phyloP scores from a whole-genome alignment of 92 coral and sea anemone genomes.

The Palythoa grandis region DNA sequence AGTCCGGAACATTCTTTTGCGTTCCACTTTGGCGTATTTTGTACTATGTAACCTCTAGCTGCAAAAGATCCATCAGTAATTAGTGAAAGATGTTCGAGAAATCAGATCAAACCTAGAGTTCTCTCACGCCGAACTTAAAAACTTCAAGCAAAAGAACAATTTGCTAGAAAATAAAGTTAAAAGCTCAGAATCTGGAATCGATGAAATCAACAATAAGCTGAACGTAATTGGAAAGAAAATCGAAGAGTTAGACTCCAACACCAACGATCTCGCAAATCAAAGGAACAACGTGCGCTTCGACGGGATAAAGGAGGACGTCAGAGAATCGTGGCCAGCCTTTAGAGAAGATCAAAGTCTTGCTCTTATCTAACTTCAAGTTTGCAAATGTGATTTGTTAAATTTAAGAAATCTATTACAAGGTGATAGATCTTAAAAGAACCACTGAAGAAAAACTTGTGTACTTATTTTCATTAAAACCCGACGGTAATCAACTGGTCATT shows the following conservation, averaged over 20 bases:
- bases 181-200: slow-evolving; percentile 1
- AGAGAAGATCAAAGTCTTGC: not conserved
- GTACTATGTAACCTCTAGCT: too few relatives aligned
- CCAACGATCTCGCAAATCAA: not conserved
- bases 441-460: too few relatives aligned
- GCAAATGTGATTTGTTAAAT: not conserved
- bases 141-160: not conserved
- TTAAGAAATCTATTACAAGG: too few relatives aligned
- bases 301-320: not conserved
- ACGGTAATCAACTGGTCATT: too few relatives aligned
- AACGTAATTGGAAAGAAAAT: not conserved
- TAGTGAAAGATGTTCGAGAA: not conserved
- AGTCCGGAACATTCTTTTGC: too few relatives aligned
- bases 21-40: too few relatives aligned
- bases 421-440: too few relatives aligned
- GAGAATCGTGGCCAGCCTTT: not conserved
- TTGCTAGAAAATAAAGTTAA: not conserved
- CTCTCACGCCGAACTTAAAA: not conserved
- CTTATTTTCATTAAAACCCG: too few relatives aligned
- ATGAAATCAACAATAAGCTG: not conserved
- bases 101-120: not conserved
- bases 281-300: not conserved
- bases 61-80: not conserved
- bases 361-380: not conserved
- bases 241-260: not conserved